Evolutionary conservation across 2,797 vertebrate genomes (phyloP).

Genomic region (Melanogrammus aeglefinus): DNA sequence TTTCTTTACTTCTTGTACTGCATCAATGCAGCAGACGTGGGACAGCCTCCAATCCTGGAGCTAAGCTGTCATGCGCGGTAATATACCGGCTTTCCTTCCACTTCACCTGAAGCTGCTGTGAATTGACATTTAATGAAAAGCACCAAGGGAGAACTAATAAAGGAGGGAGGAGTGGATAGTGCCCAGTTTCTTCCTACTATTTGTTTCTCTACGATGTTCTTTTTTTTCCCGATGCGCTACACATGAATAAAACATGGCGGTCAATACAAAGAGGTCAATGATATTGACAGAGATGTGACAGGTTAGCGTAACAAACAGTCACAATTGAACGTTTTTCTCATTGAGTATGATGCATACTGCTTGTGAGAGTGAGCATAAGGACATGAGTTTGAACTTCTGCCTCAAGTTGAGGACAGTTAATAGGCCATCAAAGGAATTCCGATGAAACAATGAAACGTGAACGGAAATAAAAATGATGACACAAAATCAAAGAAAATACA

Average conservation of each 20-base stretch:
- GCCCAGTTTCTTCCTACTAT: neutral
- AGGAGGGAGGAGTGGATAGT: neutral
- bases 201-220: neutral
- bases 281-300: neutral
- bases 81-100: slow-evolving; percentile 54
- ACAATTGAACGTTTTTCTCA: neutral
- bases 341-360: neutral
- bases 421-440: neutral
- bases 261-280: neutral
- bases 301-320: neutral
- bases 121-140: slow-evolving; percentile 72
- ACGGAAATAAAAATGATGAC: no score
- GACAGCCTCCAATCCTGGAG: slow-evolving; percentile 32
- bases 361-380: neutral
- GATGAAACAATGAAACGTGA: neutral
- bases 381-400: slow-evolving; percentile 3
- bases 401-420: neutral
- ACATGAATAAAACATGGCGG: neutral
- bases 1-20: slow-evolving; percentile 45
- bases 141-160: slow-evolving; percentile 36
- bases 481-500: neutral
- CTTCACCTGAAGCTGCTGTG: slow-evolving; percentile 63
- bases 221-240: neutral
- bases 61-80: neutral
- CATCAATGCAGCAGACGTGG: slow-evolving; percentile 56